Percentiles rank a stretch among this genome's conserved stretches.
These are phyloP conservation scores for Pardalotus punctatus DNA, from an alignment of 2,113 vertebrate genomes.

Conservation along the genomic window DNA sequence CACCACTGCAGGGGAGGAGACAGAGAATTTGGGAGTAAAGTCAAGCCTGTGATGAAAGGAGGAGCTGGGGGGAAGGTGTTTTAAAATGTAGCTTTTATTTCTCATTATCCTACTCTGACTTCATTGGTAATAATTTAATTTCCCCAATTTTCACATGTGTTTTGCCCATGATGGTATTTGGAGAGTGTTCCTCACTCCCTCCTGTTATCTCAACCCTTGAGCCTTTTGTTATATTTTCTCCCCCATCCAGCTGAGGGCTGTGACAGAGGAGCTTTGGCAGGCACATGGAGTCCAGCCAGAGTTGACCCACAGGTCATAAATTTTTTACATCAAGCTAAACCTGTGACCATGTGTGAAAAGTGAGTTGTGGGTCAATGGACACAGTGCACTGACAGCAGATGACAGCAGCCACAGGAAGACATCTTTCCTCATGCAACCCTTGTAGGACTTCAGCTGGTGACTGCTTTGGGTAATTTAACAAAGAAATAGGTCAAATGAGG, in stretches of 20 bases:
- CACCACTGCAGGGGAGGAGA: neutral
- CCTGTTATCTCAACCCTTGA: rapidly evolving
- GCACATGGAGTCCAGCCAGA: neutral
- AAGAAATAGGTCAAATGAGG: neutral
- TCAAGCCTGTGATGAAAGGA: neutral
- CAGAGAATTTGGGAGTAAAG: neutral
- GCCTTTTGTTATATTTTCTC: neutral
- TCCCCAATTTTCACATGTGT: neutral
- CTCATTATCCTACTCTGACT: neutral
- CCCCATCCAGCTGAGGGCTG: neutral
- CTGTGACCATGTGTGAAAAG: neutral
- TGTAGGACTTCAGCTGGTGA: neutral
- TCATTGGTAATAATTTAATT: neutral
- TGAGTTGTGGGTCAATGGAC: neutral
- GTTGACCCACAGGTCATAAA: neutral
- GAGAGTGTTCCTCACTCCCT: neutral
- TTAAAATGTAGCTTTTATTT: neutral
- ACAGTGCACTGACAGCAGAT: neutral
- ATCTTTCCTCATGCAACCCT: neutral
- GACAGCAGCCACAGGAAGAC: neutral
- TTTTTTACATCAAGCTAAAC: neutral
- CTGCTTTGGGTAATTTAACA: neutral
- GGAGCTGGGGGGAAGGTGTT: neutral
- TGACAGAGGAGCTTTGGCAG: neutral
- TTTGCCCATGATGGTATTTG: neutral